Percentiles rank a stretch among this genome's conserved stretches.
These are phyloP conservation scores for Pachyseris speciosa DNA, from an alignment of 64 coral and sea anemone species.

Conservation along the genomic window DNA sequence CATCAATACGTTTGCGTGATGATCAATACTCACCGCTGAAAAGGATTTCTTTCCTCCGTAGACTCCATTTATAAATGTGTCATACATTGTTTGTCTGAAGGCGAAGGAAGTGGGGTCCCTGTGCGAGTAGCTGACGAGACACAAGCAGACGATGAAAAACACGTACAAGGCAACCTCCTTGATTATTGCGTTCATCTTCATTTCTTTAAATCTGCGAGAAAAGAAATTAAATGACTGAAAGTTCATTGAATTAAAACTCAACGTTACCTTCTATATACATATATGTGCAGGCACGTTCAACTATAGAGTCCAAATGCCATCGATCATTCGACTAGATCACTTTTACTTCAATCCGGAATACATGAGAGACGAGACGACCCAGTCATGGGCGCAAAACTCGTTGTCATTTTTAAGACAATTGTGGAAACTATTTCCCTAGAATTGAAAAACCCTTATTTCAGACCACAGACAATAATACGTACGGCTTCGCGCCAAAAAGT, in stretches of 20 bases:
- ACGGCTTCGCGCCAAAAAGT: no score
- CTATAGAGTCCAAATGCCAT: no score
- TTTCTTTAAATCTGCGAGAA: conserved; percentile 82
- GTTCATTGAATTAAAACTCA: background rate
- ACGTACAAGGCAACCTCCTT: conserved; percentile 81
- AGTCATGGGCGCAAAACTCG: no score
- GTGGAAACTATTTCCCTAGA: no score
- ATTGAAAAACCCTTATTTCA: no score
- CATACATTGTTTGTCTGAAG: conserved; percentile 80
- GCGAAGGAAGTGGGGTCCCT: conserved; percentile 76
- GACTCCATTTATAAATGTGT: conserved; percentile 71
- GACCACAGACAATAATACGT: no score
- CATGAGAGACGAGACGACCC: no score
- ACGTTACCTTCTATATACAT: background rate
- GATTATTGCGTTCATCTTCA: conserved; percentile 92
- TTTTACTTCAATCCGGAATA: no score
- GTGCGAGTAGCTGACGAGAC: conserved; percentile 90
- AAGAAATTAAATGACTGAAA: background rate
- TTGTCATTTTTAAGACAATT: no score
- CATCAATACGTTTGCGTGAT: background rate
- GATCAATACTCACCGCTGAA: conserved; percentile 57
- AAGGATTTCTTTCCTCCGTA: conserved; percentile 79
- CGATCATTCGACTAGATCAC: no score
- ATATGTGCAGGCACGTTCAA: background rate
- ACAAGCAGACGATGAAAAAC: conserved; percentile 79